These are phyloP conservation scores for Criorhina ranunculi DNA, from an alignment of 2,888 invertebrate species.

Conservation along the genomic window DNA sequence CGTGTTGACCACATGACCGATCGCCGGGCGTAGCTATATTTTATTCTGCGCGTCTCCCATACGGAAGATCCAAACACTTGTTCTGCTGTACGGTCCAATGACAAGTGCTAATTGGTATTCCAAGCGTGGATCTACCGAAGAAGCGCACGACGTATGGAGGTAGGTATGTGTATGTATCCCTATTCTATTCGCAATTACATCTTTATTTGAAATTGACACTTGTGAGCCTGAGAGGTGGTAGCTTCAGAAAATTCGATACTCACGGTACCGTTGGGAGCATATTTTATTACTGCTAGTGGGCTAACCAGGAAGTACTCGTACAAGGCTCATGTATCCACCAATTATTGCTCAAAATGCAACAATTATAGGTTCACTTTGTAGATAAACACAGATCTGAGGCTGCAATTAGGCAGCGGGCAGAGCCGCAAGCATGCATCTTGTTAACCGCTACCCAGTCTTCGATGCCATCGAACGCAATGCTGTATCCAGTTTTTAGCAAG, in stretches of 20 bases:
- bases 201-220: slow-evolving; percentile 71
- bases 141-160: slow-evolving; percentile 50
- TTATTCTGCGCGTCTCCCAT: slow-evolving; percentile 19
- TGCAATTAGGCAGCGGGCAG: slow-evolving; percentile 60
- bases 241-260: slow-evolving; percentile 44
- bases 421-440: slow-evolving; percentile 51
- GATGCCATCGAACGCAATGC: slow-evolving; percentile 41
- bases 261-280: slow-evolving; percentile 45
- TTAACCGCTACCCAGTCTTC: slow-evolving; percentile 47
- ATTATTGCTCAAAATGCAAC: slow-evolving; percentile 61
- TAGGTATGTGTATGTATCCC: too few species aligned
- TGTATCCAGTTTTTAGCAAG: slow-evolving; percentile 16
- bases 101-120: slow-evolving; percentile 75
- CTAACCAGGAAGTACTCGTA: slow-evolving; percentile 59
- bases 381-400: slow-evolving; percentile 65
- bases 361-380: slow-evolving; percentile 64
- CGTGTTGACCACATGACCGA: slow-evolving; percentile 64
- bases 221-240: slow-evolving; percentile 2
- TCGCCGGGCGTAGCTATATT: slow-evolving; percentile 36
- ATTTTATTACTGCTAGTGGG: background rate
- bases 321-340: slow-evolving; percentile 27
- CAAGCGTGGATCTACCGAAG: slow-evolving; percentile 58
- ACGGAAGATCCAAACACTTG: slow-evolving; percentile 51
- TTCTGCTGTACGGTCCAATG: slow-evolving; percentile 53
- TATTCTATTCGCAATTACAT: slow-evolving; percentile 68